Percentiles rank a stretch among this genome's conserved stretches.
Conservation (phyloP, 1,140 invertebrate genomes). For the Cyclina sinensis region DNA sequence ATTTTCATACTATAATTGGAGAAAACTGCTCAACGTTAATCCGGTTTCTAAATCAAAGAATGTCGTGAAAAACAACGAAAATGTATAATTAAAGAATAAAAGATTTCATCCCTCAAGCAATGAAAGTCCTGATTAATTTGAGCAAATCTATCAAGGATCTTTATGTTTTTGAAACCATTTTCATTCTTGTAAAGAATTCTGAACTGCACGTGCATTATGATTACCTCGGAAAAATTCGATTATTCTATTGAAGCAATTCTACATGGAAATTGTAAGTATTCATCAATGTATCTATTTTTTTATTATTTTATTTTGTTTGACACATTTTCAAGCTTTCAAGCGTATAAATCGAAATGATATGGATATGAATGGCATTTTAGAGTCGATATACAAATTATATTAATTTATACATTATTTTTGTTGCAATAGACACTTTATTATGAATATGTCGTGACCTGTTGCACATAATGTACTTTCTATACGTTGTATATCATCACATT, state of each 20-base stretch:
- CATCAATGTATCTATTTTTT: background rate
- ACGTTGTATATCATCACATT: no score
- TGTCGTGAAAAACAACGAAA: background rate
- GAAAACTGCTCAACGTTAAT: background rate
- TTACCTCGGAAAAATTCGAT: background rate
- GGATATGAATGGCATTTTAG: no score
- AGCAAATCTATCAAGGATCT: background rate
- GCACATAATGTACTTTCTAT: no score
- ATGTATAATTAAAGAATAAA: background rate
- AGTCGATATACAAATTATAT: no score
- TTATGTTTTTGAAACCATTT: background rate
- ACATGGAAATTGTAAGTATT: background rate
- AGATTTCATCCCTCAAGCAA: background rate
- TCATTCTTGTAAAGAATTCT: conserved; percentile 7
- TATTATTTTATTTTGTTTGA: no score
- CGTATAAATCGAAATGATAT: no score
- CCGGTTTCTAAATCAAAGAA: conserved; percentile 2
- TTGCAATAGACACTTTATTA: no score
- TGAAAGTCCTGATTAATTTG: conserved; percentile 1
- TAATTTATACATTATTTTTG: no score
- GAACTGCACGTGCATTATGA: background rate
- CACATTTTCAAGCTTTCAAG: no score
- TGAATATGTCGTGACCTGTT: no score
- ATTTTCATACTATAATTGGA: background rate
- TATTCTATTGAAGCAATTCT: conserved; percentile 3